Base-by-base conservation (phyloP, 2,797 vertebrate genomes). In the Lagodon rhomboides region DNA sequence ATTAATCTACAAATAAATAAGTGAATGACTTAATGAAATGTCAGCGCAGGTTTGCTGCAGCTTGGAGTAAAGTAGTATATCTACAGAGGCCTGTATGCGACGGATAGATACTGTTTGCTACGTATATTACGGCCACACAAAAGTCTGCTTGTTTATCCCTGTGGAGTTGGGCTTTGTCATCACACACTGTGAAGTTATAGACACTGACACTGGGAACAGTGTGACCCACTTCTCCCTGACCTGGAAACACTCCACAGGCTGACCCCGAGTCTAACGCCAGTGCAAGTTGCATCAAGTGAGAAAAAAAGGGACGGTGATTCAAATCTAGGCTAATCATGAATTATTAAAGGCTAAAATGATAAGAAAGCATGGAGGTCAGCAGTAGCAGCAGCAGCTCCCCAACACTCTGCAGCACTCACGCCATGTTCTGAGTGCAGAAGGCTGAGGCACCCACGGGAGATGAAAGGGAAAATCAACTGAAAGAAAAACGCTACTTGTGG, bases 221-320 rank as follows among this genome's bases (percentile, higher is more conserved):
- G 38, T 93, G 95, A 94, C 95, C 93, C 94, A 94, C 88, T 94
- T 95, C 90, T 89, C 88, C 58, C 56, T 87, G 93, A 95, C 93
- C 94, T 92, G 92, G 88, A 95, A 94, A 91, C 90, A 91, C 92
- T 92, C 90, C 30, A 58, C 82, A 22, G 81, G 91, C 89, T 90
- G 90, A 92, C 93, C 90, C 79, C 9, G 15, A 84, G 87, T 81
- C 76, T 16, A 43, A 91, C 49, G 67, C 82, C 79, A 84, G 74
- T 4, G 22, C 77, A 1, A 62, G 80, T 68, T 46, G 59, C 89
- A 90, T 87, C 84, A 86, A 87, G 84, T 62, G 17, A 65, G 71
- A 68, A 54, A 65, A 74, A 71, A 34, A 41, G 25, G 16, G 25
- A 7, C 12, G 1, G 44, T 51, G 49, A 83, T 78, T 73, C 66